Evolutionary conservation across 2,797 vertebrate species (phyloP), one percentile per base, ranked within the genome.

Genomic region (Lophius americanus): DNA sequence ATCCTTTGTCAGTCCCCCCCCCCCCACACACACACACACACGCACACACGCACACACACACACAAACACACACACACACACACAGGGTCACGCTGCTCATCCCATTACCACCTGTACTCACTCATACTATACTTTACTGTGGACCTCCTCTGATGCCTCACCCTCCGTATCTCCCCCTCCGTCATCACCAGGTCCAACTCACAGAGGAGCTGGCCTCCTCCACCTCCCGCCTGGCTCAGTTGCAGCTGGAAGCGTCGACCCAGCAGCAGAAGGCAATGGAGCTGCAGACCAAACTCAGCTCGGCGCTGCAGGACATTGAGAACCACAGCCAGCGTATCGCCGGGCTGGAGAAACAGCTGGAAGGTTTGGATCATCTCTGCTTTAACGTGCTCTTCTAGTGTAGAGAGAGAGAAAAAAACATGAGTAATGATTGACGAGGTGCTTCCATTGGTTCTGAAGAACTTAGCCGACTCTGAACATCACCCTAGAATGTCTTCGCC

Each of bases 221-320:
- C 39, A 93, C 94, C 0, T 93, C 95, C 0, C 95, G 95, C 5
- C 83, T 96, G 47, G 95, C 96, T 64, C 93, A 93, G 48, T 93
- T 98, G 71, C 96, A 98, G 90, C 91, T 96, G 33, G 96, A 98
- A 74, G 89, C 95, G 54, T 90, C 94, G 0, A 87, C 88, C 36
- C 95, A 95, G n/a, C 95, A 96, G 85, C 96, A 98, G 92, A 95
- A 93, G 78, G 92, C 95, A 4, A 73, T 83, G 7, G 95, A 93
- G n/a, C 89, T 98, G 65, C 92, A 95, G 79, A 85, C 75, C 4
- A 95, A 95, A 85, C 92, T 99, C 3, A 93, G 76, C 3, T 77
- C 90, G 0, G 93, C 85, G 0, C 52, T 93, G 84, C 95, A 95
- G 88, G 95, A 96, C 41, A 69, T 77, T 0, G 95, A 96, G 78